Conservation (phyloP, 1,140 invertebrate genomes). For the Vollenhovia emeryi region DNA sequence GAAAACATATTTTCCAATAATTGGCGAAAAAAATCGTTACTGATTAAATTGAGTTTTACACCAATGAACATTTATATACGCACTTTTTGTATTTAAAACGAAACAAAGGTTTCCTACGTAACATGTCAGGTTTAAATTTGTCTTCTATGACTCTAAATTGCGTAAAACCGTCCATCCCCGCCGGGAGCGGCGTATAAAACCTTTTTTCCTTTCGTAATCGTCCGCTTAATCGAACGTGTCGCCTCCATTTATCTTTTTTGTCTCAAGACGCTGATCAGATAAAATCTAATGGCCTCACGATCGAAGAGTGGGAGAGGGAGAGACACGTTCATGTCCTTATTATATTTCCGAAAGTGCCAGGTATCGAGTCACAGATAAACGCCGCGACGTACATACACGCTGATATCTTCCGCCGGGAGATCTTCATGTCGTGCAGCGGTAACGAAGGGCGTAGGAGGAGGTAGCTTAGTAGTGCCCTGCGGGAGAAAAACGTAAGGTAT, state of each 20-base stretch:
- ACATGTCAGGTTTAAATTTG: background rate
- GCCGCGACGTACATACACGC: background rate
- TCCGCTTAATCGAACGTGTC: background rate
- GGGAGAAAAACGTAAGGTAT: constrained; percentile 49
- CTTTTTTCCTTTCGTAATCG: background rate
- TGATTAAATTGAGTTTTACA: background rate
- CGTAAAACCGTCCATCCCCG: background rate
- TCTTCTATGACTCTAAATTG: background rate
- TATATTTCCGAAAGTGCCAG: constrained; percentile 2
- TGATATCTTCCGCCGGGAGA: background rate
- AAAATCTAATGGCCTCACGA: background rate
- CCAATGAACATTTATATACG: background rate
- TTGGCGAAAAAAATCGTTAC: background rate
- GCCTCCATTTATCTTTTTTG: background rate
- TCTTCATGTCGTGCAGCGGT: constrained; percentile 8
- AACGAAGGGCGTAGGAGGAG: background rate
- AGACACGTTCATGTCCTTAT: constrained; percentile 5
- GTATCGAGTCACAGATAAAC: constrained; percentile 29
- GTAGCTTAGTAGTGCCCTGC: constrained; percentile 1
- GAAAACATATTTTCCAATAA: background rate
- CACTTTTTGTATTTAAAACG: background rate
- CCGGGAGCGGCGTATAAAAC: background rate
- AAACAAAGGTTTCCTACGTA: background rate
- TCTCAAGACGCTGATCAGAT: background rate
- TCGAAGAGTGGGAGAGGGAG: background rate